Evolutionary conservation across 53 echinoderm and acorn worm genomes (phyloP).

Genomic region (Stichopus horrens): DNA sequence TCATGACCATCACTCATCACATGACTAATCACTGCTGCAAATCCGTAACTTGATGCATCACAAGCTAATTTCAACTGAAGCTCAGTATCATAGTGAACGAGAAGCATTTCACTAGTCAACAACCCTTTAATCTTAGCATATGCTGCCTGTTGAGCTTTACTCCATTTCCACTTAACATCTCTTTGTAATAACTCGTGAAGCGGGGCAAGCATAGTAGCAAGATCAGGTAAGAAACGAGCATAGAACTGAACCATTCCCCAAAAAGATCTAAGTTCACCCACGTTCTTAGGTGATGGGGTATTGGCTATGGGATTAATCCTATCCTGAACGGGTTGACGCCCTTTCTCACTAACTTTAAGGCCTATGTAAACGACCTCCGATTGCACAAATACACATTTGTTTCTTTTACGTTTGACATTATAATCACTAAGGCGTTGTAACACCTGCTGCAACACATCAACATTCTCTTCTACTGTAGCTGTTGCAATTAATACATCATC

Average conservation of each 20-base stretch:
- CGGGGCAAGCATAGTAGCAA: neutral
- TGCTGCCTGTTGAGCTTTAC: neutral
- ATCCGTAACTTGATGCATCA: slow-evolving; percentile 17
- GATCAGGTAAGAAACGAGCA: slow-evolving; percentile 21
- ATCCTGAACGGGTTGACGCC: slow-evolving; percentile 25
- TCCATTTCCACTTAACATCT: slow-evolving; percentile 8
- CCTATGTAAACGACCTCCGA: slow-evolving; percentile 49
- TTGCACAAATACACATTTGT: slow-evolving; percentile 43
- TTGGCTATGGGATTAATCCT: slow-evolving; percentile 41
- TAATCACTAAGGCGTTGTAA: slow-evolving; percentile 44
- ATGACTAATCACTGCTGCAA: slow-evolving; percentile 30
- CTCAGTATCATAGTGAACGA: neutral
- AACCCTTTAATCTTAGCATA: neutral
- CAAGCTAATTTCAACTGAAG: neutral
- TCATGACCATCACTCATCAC: neutral
- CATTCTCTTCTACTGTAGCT: slow-evolving; percentile 26
- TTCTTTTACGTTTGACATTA: slow-evolving; percentile 38
- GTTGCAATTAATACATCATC: slow-evolving; percentile 55
- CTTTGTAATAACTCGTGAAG: neutral
- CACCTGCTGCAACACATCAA: slow-evolving; percentile 16
- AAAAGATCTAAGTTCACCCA: slow-evolving; percentile 31
- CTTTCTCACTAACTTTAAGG: slow-evolving; percentile 19
- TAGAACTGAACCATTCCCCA: slow-evolving; percentile 49
- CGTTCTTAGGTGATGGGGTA: slow-evolving; percentile 39
- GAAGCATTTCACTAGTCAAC: neutral